Percentiles rank a stretch among this genome's conserved stretches.
phyloP scores from a whole-genome alignment of 2,113 vertebrate genomes.

The Trochalopteron elliotii region DNA sequence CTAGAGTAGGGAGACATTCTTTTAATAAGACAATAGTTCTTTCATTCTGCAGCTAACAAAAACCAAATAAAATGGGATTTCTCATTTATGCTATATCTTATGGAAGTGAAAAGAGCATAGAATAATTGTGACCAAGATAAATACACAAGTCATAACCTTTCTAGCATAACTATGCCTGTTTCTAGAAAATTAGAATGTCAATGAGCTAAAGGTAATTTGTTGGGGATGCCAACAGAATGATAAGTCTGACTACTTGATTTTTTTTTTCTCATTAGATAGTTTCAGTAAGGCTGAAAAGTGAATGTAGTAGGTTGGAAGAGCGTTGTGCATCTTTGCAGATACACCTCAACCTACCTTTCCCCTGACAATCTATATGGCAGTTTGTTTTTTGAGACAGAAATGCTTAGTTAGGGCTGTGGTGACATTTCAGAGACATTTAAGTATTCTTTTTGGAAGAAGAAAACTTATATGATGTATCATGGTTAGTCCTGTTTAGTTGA shows the following conservation, averaged over 20 bases:
- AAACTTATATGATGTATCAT: background rate
- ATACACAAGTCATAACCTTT: constrained; percentile 62
- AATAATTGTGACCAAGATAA: constrained; percentile 70
- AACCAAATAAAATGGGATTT: constrained; percentile 66
- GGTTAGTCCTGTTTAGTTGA: constrained; percentile 25
- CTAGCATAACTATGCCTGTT: constrained; percentile 46
- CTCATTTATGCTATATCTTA: constrained; percentile 39
- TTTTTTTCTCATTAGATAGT: background rate
- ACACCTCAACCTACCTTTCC: background rate
- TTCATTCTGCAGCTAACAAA: constrained; percentile 49
- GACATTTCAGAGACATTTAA: background rate
- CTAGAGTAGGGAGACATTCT: constrained; percentile 30
- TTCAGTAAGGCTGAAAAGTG: constrained; percentile 26
- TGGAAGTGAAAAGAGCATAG: constrained; percentile 36
- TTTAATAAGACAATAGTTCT: constrained; percentile 15
- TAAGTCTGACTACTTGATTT: background rate
- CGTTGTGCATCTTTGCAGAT: background rate
- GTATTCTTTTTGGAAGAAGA: background rate
- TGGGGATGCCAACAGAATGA: constrained; percentile 1
- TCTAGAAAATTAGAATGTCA: constrained; percentile 72
- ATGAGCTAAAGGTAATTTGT: constrained; percentile 50
- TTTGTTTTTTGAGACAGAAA: background rate
- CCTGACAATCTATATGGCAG: background rate
- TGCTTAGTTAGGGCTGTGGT: background rate
- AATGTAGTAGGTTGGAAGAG: background rate